A percentile compares a stretch with the other conserved stretches of the same genome.
These are phyloP conservation scores for Tyrannus savana DNA, from an alignment of 2,113 vertebrate genomes.

Conservation along the genomic window DNA sequence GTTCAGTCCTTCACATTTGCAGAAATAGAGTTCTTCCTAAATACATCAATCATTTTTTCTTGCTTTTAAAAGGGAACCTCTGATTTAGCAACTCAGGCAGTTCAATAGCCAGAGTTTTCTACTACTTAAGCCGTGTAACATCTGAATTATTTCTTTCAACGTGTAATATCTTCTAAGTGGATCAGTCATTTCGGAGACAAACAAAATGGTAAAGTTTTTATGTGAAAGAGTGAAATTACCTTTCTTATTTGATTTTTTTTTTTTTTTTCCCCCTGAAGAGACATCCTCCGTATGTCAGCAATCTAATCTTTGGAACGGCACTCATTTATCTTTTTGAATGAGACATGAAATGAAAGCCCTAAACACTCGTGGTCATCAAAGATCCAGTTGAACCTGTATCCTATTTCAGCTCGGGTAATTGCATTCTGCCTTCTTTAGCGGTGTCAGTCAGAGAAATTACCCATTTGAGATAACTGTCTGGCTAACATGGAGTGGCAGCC, in stretches of 20 bases:
- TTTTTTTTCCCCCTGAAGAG: not conserved
- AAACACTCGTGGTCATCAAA: conserved; percentile 35
- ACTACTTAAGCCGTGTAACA: not conserved
- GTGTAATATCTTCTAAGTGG: conserved; percentile 32
- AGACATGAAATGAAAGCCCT: conserved; percentile 30
- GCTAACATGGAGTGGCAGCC: not conserved
- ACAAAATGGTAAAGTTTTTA: not conserved
- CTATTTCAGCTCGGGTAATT: conserved; percentile 35
- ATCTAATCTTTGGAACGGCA: conserved; percentile 19
- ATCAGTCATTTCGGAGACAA: conserved; percentile 29
- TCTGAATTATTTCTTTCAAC: conserved; percentile 38
- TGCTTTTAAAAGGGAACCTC: not conserved
- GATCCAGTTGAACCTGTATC: not conserved
- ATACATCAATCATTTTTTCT: not conserved
- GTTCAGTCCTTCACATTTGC: not conserved
- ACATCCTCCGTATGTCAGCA: not conserved
- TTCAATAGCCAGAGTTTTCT: conserved; percentile 35
- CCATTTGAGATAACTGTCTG: not conserved
- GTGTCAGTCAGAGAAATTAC: not conserved
- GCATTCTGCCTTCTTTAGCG: not conserved
- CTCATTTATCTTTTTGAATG: conserved; percentile 47
- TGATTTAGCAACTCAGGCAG: conserved; percentile 1
- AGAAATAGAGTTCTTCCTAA: conserved; percentile 23
- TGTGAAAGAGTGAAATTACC: conserved; percentile 7
- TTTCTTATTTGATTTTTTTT: conserved; percentile 13